Evolutionary conservation across 2,113 vertebrate species (phyloP).

Genomic region (Cichladusa arquata): DNA sequence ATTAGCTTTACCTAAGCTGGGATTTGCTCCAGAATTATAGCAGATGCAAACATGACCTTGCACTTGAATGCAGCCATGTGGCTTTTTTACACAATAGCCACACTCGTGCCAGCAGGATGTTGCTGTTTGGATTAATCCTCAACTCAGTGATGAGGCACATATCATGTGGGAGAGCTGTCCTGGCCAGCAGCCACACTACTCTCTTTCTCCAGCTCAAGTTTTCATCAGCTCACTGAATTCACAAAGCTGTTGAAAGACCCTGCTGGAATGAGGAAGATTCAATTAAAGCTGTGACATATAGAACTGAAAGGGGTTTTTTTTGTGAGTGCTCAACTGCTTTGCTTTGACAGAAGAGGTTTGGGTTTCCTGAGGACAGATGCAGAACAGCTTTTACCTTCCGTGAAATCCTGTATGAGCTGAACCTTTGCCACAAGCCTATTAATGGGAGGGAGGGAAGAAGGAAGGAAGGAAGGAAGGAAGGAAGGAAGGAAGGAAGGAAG

Average conservation of each 20-base stretch:
- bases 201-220: background rate
- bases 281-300: background rate
- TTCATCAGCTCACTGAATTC: background rate
- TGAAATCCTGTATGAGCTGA: background rate
- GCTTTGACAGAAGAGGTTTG: background rate
- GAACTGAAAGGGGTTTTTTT: background rate
- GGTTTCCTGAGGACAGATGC: background rate
- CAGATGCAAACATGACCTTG: background rate
- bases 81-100: background rate
- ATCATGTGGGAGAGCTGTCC: background rate
- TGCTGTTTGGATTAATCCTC: background rate
- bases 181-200: background rate
- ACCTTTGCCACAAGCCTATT: background rate
- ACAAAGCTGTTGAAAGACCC: background rate
- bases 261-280: background rate
- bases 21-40: background rate
- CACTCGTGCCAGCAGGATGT: fast-evolving
- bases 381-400: background rate
- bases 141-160: background rate
- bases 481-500: background rate
- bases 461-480: background rate
- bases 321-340: fast-evolving
- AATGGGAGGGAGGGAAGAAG: background rate
- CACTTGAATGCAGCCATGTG: background rate
- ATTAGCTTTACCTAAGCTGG: background rate